Evolutionary conservation across 2,888 invertebrate genomes (phyloP).

Genomic region (Drosophila robusta): DNA sequence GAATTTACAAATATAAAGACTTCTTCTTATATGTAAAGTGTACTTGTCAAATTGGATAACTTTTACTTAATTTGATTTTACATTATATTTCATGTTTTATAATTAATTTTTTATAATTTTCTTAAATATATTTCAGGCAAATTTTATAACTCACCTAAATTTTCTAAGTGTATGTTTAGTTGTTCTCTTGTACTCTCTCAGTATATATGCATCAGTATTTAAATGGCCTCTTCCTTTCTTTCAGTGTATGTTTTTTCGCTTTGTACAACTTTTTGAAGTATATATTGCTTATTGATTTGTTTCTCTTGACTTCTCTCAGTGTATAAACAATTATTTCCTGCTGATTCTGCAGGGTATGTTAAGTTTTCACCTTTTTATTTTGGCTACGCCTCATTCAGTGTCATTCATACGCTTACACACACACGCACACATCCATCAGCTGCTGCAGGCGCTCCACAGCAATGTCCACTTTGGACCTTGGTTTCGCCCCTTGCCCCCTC

Average conservation of each 20-base stretch:
- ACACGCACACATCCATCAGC: slow-evolving; percentile 29
- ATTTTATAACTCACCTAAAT: too few species aligned
- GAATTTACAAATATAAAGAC: not conserved
- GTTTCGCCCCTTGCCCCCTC: not conserved
- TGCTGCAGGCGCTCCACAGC: slow-evolving; percentile 10
- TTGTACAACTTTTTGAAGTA: not conserved
- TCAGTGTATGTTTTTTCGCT: too few species aligned
- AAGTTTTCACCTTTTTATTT: slow-evolving; percentile 16
- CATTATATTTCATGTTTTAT: too few species aligned
- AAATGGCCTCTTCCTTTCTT: too few species aligned
- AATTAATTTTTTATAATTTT: too few species aligned
- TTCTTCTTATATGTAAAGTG: not conserved
- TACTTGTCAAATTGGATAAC: too few species aligned
- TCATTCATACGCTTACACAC: slow-evolving; percentile 34
- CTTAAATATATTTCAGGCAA: too few species aligned
- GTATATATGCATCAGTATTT: too few species aligned
- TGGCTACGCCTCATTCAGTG: slow-evolving; percentile 34
- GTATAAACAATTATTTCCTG: not conserved
- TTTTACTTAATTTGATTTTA: not conserved
- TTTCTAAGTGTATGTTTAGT: too few species aligned
- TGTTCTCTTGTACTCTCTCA: too few species aligned
- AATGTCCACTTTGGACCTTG: slow-evolving; percentile 2
- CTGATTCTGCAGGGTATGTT: slow-evolving; percentile 11
- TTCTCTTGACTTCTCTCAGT: not conserved
- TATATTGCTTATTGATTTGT: not conserved